phyloP scores from a whole-genome alignment of 2,888 invertebrate genomes.

The Hirtodrosophila cameraria region DNA sequence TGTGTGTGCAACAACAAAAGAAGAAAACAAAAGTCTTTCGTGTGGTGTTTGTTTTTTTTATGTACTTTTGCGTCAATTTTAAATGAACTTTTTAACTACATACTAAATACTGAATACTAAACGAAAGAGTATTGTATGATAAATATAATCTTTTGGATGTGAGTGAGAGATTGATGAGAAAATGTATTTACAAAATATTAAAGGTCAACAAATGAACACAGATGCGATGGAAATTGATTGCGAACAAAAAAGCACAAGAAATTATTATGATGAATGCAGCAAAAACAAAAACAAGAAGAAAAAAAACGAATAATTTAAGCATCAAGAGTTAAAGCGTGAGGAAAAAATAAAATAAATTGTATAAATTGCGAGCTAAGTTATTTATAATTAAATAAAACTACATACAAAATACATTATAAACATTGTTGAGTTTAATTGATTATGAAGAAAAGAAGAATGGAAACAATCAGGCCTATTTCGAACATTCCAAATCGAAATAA shows the following conservation, averaged over 20 bases:
- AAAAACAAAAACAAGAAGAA: no score
- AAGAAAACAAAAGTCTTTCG: conserved; percentile 20
- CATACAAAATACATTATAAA: conserved; percentile 71
- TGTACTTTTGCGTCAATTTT: conserved; percentile 64
- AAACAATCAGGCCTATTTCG: no score
- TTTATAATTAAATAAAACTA: conserved; percentile 84
- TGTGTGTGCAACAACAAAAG: conserved; percentile 16
- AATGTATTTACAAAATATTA: conserved; percentile 47
- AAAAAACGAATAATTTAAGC: conserved; percentile 63
- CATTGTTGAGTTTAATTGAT: not conserved
- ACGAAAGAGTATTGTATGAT: conserved; percentile 39
- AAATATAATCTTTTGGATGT: no score
- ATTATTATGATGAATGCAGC: conserved; percentile 57
- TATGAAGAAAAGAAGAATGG: no score
- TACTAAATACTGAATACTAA: conserved; percentile 35
- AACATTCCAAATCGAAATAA: no score
- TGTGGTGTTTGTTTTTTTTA: conserved; percentile 49
- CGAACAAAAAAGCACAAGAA: conserved; percentile 73
- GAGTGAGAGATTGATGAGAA: conserved; percentile 20
- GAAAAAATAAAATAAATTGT: conserved; percentile 61
- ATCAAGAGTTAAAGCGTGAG: conserved; percentile 60
- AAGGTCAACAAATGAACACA: conserved; percentile 26
- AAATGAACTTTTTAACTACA: conserved; percentile 45
- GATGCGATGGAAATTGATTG: conserved; percentile 40
- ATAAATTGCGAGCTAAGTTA: conserved; percentile 83